Base-by-base conservation (phyloP, 2,113 vertebrate genomes). In the Sceloporus undulatus region DNA sequence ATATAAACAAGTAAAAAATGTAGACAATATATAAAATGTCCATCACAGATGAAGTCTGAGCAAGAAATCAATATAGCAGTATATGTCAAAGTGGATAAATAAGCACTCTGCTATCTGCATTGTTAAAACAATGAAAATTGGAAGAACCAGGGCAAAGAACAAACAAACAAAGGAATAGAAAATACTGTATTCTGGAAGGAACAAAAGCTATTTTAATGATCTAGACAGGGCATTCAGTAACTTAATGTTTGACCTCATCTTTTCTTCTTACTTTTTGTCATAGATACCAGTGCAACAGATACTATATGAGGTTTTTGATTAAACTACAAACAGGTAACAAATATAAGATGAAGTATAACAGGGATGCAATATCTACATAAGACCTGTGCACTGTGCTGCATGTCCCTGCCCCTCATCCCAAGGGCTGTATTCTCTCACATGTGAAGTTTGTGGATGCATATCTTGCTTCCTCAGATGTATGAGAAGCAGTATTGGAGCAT, bases 71-170 rank as follows among this genome's bases (percentile, higher is more conserved):
- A 74, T 85, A 54, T 56, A 66, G 73, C 68, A 52, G 68, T 85
- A 85, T 80, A 85, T 89, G 83, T 89, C 76, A 80, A 66, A 38
- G 48, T 52, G 54, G 65, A 88, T 88, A 79, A 84, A 88, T 42
- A 88, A 65, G 82, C 54, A 25, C 10, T 42, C 62, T 80, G 54
- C 68, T 62, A 27, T 68, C 56, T 85, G 52, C 66, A 62, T 81
- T 85, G 78, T 89, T 71, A 85, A 85, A 89, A 38, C 42, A 65
- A 75, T 81, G 68, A 54, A 23, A 65, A 79, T 70, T 84, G 48
- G 66, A 52, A 85, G 68, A 89, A 79, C 18, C 76, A 79, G 76
- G 82, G 25, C 54, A 85, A 85, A 52, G 82, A 66, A 16, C 54
- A 89, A 56, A 19, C 54, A 48, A 25, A 74, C 74, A 62, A 89